A percentile compares a stretch with the other conserved stretches of the same genome.
These are phyloP conservation scores for Epinephelus lanceolatus DNA, from an alignment of 2,113 vertebrate genomes.

Conservation along the genomic window DNA sequence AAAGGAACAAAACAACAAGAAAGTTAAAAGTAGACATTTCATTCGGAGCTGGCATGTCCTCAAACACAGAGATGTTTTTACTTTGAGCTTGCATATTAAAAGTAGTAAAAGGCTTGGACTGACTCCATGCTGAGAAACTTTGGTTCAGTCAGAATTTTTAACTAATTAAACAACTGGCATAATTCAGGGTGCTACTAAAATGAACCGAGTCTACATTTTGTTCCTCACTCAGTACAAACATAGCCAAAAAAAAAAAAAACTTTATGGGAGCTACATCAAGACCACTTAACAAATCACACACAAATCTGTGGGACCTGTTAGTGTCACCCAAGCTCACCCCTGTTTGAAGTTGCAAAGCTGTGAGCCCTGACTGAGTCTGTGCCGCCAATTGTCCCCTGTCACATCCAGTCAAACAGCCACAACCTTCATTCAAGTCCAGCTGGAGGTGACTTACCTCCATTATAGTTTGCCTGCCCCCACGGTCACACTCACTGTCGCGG, in stretches of 20 bases:
- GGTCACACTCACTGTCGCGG: conserved; percentile 46
- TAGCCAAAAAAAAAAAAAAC: background rate
- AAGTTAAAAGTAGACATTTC: conserved; percentile 33
- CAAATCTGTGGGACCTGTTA: background rate
- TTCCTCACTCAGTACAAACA: background rate
- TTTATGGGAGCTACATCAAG: background rate
- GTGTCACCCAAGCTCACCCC: conserved; percentile 3
- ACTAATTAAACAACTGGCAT: conserved; percentile 9
- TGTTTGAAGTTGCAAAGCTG: conserved; percentile 8
- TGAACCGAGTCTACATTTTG: background rate
- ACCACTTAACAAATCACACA: conserved; percentile 12
- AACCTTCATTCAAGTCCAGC: conserved; percentile 26
- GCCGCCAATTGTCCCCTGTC: conserved; percentile 43
- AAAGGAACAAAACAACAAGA: background rate
- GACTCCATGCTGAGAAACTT: conserved; percentile 19
- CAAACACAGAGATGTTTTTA: conserved; percentile 33
- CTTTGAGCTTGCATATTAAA: conserved; percentile 35
- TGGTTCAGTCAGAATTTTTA: conserved; percentile 17
- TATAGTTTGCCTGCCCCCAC: conserved; percentile 36
- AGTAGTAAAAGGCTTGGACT: conserved; percentile 25
- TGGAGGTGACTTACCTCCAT: conserved; percentile 73
- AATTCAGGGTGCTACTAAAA: conserved; percentile 19
- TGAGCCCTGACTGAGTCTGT: conserved; percentile 14
- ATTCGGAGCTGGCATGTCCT: conserved; percentile 21
- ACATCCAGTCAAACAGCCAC: conserved; percentile 50